Evolutionary conservation across 2,113 vertebrate species (phyloP).

Genomic region (Albula goreensis): DNA sequence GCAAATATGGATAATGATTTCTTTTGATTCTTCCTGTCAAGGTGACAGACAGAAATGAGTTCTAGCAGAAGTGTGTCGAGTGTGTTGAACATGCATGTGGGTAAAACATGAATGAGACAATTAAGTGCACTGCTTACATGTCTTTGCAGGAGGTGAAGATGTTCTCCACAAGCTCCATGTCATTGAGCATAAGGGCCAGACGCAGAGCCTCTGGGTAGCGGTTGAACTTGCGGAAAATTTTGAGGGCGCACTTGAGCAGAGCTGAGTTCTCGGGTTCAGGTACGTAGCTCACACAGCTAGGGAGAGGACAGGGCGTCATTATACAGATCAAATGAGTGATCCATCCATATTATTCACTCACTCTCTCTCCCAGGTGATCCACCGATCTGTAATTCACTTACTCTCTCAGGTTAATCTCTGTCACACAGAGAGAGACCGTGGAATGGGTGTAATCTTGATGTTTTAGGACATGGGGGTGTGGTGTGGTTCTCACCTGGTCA

Average conservation of each 20-base stretch:
- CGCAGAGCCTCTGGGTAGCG: conserved; percentile 94
- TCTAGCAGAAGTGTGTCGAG: neutral
- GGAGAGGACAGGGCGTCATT: neutral
- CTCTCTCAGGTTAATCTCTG: neutral
- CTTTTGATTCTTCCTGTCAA: no score
- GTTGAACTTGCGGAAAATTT: conserved; percentile 93
- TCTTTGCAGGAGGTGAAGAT: conserved; percentile 99
- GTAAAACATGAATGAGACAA: neutral
- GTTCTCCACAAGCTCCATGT: conserved; percentile 94
- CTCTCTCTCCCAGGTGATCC: no score
- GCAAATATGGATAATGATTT: no score
- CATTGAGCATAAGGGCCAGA: conserved; percentile 93
- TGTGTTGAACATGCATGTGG: neutral
- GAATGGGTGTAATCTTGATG: neutral
- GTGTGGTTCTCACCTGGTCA: conserved; percentile 81
- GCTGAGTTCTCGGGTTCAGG: conserved; percentile 95
- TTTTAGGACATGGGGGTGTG: neutral
- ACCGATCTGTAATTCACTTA: neutral
- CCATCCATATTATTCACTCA: neutral
- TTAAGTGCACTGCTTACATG: conserved; percentile 73
- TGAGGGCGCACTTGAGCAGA: conserved; percentile 88
- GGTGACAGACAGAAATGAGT: no score
- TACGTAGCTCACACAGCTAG: conserved; percentile 95
- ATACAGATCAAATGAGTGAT: neutral
- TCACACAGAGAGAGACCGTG: neutral